These are phyloP conservation scores for Harpalus rubripes DNA, from an alignment of 2,888 invertebrate species.

Conservation along the genomic window DNA sequence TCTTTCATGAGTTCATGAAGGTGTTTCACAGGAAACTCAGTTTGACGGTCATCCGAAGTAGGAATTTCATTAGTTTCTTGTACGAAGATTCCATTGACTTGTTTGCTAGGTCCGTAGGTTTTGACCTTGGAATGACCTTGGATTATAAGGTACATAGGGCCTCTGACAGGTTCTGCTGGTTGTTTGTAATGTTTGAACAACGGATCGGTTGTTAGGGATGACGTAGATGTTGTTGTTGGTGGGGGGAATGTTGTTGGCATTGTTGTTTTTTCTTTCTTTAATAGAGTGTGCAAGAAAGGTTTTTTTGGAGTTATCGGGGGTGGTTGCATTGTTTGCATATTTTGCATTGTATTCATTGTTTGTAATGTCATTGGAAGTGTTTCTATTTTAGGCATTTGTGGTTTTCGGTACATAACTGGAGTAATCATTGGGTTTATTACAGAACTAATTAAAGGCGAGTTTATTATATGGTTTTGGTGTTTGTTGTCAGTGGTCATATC, in stretches of 20 bases:
- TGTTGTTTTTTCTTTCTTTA: conserved; percentile 70
- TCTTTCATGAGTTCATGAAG: conserved; percentile 76
- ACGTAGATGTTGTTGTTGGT: conserved; percentile 78
- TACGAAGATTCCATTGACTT: conserved; percentile 77
- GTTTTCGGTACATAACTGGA: conserved; percentile 67
- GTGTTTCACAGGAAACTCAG: conserved; percentile 79
- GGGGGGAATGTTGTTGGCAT: conserved; percentile 75
- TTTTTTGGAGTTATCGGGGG: conserved; percentile 76
- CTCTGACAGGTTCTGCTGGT: conserved; percentile 81
- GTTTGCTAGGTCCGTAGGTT: conserved; percentile 85
- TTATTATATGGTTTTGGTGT: conserved; percentile 68
- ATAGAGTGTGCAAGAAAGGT: conserved; percentile 55
- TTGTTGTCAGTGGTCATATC: conserved; percentile 70
- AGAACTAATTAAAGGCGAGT: conserved; percentile 70
- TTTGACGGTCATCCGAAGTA: conserved; percentile 76
- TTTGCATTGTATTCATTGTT: conserved; percentile 82
- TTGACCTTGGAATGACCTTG: conserved; percentile 93
- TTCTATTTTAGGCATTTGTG: conserved; percentile 66
- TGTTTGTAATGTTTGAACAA: conserved; percentile 83
- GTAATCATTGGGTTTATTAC: conserved; percentile 66
- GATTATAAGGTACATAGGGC: conserved; percentile 88
- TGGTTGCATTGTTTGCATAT: conserved; percentile 83
- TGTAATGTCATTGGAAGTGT: conserved; percentile 70
- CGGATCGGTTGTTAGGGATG: conserved; percentile 81
- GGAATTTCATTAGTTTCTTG: conserved; percentile 80